Evolutionary conservation across 2,888 invertebrate genomes (phyloP).

Genomic region (Tenthredo notha): DNA sequence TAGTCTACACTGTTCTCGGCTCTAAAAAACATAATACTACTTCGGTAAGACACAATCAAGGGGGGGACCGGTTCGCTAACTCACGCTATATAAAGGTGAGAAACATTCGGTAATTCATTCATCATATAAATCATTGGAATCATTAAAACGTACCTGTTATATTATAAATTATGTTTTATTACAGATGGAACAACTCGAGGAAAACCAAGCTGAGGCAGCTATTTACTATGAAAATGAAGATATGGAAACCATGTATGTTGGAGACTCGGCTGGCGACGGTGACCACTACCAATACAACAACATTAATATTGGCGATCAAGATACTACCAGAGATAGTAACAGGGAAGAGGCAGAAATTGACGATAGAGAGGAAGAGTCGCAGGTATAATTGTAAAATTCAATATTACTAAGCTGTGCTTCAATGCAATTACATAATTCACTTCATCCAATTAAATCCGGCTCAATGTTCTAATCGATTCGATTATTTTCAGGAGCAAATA

Average conservation of each 20-base stretch:
- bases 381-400: slow-evolving; percentile 59
- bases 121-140: slow-evolving; percentile 7
- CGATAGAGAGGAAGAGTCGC: slow-evolving; percentile 64
- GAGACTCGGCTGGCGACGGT: slow-evolving; percentile 68
- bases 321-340: slow-evolving; percentile 63
- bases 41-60: slow-evolving; percentile 59
- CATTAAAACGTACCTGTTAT: slow-evolving; percentile 17
- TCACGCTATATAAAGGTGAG: slow-evolving; percentile 69
- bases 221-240: slow-evolving; percentile 76
- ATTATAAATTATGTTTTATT: slow-evolving; percentile 50
- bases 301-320: slow-evolving; percentile 66
- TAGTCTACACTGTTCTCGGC: slow-evolving; percentile 75
- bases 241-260: slow-evolving; percentile 73
- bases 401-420: slow-evolving; percentile 10
- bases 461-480: background rate
- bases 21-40: slow-evolving; percentile 69
- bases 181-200: slow-evolving; percentile 72
- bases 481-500: slow-evolving; percentile 71
- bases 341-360: slow-evolving; percentile 60
- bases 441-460: background rate
- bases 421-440: background rate
- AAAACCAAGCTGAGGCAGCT: slow-evolving; percentile 73
- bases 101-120: slow-evolving; percentile 24
- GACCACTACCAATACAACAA: slow-evolving; percentile 69
- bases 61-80: slow-evolving; percentile 61